Evolutionary conservation across 2,888 invertebrate genomes (phyloP), one percentile per base, ranked within the genome.

Genomic region (Psylliodes chrysocephalus): DNA sequence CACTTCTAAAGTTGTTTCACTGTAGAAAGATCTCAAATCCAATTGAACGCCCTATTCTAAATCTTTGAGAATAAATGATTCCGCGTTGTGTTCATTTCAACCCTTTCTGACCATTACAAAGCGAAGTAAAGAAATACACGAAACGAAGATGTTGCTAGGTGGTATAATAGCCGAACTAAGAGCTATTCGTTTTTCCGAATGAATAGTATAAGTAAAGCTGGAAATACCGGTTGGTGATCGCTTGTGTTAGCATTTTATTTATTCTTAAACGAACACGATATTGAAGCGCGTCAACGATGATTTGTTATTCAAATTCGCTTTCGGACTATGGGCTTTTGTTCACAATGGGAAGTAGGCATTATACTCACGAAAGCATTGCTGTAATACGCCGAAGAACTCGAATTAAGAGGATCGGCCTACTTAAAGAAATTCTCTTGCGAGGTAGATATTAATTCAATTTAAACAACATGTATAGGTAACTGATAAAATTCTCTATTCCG

Each of bases 271-370:
- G 47, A 56, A 40, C 49, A 49, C 35, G 57, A 59, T 18, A 49
- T 49, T 33, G 49, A 49, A 59, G n/a, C 22, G 49, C 57, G 57
- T 59, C 57, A 59, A 40, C 28, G 57, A 59, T 46, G 49, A 49
- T 59, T 59, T 59, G 59, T 59, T 59, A 59, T 59, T 59, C 51
- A 59, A 59, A 59, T 59, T 51, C 40, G 17, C 17, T 22, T 59
- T 49, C 22, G 40, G 51, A 44, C 51, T 51, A 40, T 59, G 47
- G 35, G 52, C 59, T 63, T 62, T 62, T 63, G 33, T 52, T 49
- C 61, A 63, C 60, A 66, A 66, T 66, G 47, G 56, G 60, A 63
- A 56, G 55, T 53, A 49, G 49, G 28, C 12, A 42, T 44, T 52
- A 53, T 30, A 53, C 46, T 35, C 57, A 51, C 38, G 42, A 64